Conservation (phyloP, 2,888 invertebrate genomes). For the Cerastis leucographa region DNA sequence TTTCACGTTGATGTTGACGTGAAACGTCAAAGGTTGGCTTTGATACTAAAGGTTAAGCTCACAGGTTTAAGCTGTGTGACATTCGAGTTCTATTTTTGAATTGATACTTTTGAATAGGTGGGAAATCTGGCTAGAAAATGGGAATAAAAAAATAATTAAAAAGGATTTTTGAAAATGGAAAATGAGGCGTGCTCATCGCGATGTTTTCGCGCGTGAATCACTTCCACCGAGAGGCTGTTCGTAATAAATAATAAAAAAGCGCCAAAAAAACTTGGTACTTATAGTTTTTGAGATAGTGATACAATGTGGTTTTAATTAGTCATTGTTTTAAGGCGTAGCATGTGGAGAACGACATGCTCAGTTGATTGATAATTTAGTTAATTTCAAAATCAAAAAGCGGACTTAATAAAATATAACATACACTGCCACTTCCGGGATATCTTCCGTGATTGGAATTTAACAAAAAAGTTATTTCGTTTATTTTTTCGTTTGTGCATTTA, state of each 20-base stretch:
- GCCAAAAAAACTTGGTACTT: neutral
- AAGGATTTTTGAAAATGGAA: slow-evolving; percentile 10
- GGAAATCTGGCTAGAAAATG: neutral
- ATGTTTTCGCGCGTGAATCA: no score
- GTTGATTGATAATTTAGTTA: neutral
- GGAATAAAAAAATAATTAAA: slow-evolving; percentile 1
- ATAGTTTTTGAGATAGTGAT: neutral
- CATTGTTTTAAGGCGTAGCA: neutral
- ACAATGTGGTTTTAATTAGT: neutral
- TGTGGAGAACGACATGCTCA: neutral
- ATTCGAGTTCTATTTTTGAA: slow-evolving; percentile 20
- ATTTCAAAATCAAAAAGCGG: neutral
- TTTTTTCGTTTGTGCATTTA: no score
- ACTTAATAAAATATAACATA: neutral
- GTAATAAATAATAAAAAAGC: neutral
- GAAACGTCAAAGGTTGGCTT: slow-evolving; percentile 42
- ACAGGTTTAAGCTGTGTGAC: neutral
- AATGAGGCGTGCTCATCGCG: neutral
- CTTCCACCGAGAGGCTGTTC: neutral
- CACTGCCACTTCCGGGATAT: no score
- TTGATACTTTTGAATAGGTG: neutral
- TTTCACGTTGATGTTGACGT: slow-evolving; percentile 32
- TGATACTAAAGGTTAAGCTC: slow-evolving; percentile 4
- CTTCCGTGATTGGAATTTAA: no score
- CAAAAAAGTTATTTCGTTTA: no score